Evolutionary conservation across 2,113 vertebrate genomes (phyloP).

Genomic region (Apodemus sylvaticus): DNA sequence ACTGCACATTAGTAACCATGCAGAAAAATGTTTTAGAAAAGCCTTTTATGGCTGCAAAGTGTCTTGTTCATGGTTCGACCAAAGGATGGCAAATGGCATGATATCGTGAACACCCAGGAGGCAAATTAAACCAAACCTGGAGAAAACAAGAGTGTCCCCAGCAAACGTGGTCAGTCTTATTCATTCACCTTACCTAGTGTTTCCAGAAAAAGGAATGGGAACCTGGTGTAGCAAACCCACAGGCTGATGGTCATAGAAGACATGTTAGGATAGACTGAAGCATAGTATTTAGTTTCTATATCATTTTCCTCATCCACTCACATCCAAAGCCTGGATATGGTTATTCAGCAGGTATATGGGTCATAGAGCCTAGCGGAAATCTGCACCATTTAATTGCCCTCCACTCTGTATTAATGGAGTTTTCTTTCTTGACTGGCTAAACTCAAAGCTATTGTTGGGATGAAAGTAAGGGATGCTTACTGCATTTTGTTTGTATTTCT

Average conservation of each 20-base stretch:
- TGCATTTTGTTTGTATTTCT: background rate
- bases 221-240: background rate
- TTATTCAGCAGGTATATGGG: background rate
- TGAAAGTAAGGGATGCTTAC: background rate
- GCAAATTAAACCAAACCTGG: background rate
- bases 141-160: background rate
- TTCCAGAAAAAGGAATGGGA: background rate
- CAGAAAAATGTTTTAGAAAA: background rate
- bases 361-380: background rate
- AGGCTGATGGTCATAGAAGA: background rate
- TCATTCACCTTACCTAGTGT: background rate
- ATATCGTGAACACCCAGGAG: background rate
- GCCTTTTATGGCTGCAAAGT: background rate
- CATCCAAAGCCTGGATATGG: background rate
- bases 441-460: constrained; percentile 15
- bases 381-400: constrained; percentile 26
- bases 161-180: background rate
- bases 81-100: background rate
- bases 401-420: constrained; percentile 58
- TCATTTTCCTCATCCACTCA: background rate
- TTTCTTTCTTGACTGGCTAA: constrained; percentile 38
- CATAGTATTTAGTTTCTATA: background rate
- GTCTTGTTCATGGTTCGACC: background rate
- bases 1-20: background rate
- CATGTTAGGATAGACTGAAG: background rate